Evolutionary conservation across 2,113 vertebrate species (phyloP).

Genomic region (Eublepharis macularius): DNA sequence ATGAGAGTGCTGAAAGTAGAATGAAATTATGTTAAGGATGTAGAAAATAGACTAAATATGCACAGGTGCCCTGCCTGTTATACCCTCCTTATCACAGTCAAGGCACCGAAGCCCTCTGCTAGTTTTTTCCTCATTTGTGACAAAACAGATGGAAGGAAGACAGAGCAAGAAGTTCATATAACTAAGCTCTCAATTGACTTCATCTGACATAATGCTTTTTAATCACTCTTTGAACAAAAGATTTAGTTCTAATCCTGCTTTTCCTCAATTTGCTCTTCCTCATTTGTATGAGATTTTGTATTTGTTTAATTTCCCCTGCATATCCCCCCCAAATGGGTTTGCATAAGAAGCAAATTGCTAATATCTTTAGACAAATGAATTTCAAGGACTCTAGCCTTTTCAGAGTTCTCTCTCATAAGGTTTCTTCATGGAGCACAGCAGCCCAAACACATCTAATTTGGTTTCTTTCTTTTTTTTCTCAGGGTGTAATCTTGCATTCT

Average conservation of each 20-base stretch:
- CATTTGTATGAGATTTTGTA: conserved; percentile 63
- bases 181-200: conserved; percentile 72
- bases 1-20: neutral
- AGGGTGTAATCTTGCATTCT: neutral
- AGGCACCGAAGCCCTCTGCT: conserved; percentile 35
- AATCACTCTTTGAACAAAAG: conserved; percentile 81
- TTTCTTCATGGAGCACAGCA: neutral
- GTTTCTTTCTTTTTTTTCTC: neutral
- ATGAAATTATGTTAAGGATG: neutral
- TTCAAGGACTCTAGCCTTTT: conserved; percentile 31
- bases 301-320: conserved; percentile 54
- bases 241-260: conserved; percentile 76
- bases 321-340: neutral
- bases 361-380: conserved; percentile 53
- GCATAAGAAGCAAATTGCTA: conserved; percentile 39
- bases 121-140: conserved; percentile 39
- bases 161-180: conserved; percentile 55
- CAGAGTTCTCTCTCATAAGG: neutral
- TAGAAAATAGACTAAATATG: neutral
- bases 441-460: neutral
- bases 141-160: conserved; percentile 54
- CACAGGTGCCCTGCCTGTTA: neutral
- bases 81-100: neutral
- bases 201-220: conserved; percentile 75
- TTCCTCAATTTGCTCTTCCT: conserved; percentile 70